Evolutionary conservation across 2,888 invertebrate species (phyloP).

Genomic region (Lepidochrysops patricia): DNA sequence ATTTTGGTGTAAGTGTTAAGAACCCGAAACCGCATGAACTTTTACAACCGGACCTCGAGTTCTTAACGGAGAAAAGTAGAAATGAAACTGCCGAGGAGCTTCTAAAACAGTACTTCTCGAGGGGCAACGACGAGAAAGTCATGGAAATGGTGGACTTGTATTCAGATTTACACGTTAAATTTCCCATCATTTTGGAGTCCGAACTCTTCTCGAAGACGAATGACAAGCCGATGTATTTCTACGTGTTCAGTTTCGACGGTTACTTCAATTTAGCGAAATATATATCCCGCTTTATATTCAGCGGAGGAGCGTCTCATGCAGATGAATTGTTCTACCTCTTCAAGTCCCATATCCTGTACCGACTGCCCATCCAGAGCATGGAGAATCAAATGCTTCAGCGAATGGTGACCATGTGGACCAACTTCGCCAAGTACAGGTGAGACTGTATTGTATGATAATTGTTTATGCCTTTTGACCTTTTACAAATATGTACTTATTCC

Average conservation of each 20-base stretch:
- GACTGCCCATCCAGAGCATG: conserved; percentile 44
- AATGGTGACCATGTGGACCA: conserved; percentile 63
- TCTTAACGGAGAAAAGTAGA: conserved; percentile 42
- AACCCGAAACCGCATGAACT: conserved; percentile 32
- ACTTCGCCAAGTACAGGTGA: conserved; percentile 63
- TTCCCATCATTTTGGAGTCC: conserved; percentile 50
- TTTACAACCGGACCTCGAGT: conserved; percentile 46
- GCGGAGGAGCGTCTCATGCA: conserved; percentile 56
- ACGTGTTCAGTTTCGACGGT: conserved; percentile 55
- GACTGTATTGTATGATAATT: conserved; percentile 12
- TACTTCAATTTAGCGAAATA: conserved; percentile 57
- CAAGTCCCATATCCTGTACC: conserved; percentile 48
- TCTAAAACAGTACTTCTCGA: conserved; percentile 46
- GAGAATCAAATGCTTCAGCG: conserved; percentile 48
- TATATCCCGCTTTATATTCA: conserved; percentile 40
- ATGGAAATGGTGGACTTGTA: conserved; percentile 60
- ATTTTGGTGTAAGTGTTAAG: conserved; percentile 47
- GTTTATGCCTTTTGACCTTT: not conserved
- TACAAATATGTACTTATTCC: too few species aligned
- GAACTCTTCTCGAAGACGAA: conserved; percentile 47
- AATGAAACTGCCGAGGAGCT: conserved; percentile 44
- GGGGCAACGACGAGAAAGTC: conserved; percentile 44
- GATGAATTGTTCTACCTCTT: conserved; percentile 64
- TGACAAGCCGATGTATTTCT: conserved; percentile 55
- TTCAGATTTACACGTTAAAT: conserved; percentile 59